Evolutionary conservation across 2,797 vertebrate genomes (phyloP), one percentile per base, ranked within the genome.

Genomic region (Takifugu rubripes): DNA sequence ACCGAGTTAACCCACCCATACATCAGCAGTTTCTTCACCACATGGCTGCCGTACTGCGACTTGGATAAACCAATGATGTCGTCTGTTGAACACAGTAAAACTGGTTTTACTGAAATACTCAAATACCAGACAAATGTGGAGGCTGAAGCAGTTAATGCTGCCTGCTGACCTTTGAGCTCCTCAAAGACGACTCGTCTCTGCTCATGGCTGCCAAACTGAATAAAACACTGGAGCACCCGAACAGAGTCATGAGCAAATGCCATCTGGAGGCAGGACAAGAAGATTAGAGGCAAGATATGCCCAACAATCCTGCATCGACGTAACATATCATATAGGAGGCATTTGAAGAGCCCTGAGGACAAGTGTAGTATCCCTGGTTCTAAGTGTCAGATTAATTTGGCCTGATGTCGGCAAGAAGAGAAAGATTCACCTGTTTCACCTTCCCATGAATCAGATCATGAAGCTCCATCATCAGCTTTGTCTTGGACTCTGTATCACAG

Each of bases 11-110:
- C 95, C 93, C 87, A 99, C 96, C 96, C 95, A 63, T 98, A 97
- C 94, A 96, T 95, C 46, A 98, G 92, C 86, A 98, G 92, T 54
- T 98, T 98, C 79, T 96, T 97, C 66, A 98, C 95, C 71, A 97
- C 91, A 69, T 99, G 95, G 87, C 84, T 90, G 74, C 94, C 95
- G 29, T 98, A 98, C 79, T 94, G 96, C 1, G 95, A 96, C 82
- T 98, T 98, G 75, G 92, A 96, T 84, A 99, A 68, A 52, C 84
- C 81, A 52, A 95, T 70, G 51, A 96, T 61, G 74, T 94, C 90
- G 26, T 89, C 96, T 98, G 82, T 5, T 60, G 65, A 25, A 36
- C 9, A 61, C 25, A 49, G 49, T 25, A 36, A 58, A 16, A 7
- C 14, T 3, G 0, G 0, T 40, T 2, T 40, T 3, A 8, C 36